Evolutionary conservation across 2,113 vertebrate species (phyloP), one percentile per base, ranked within the genome.

Genomic region (Anser cygnoides): DNA sequence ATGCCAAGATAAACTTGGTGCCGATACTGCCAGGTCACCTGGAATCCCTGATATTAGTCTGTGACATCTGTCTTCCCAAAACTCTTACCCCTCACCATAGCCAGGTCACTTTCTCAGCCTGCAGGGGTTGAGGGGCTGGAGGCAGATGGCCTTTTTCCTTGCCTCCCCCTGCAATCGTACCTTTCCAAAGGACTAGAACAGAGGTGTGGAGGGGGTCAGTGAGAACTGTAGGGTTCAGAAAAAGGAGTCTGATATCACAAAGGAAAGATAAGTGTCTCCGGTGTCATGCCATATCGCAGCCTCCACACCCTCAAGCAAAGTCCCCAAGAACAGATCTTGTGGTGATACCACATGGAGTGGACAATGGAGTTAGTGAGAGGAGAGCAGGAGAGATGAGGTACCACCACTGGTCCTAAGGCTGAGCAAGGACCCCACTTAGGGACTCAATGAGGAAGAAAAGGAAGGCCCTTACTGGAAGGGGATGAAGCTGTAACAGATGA

Each of bases 271-370:
- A 10, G 11, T 5, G 19, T 23, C 57, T 65, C 52, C 49, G 57
- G 33, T 28, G 71, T 58, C 25, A 29, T 11, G 66, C 35, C 18
- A 16, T 8, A 41, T 11, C 3, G 4, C 29, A 41, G 31, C 57
- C 49, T 67, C 82, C 71, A n/a, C 31, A 63, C 5, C 9, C 28
- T 44, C 65, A 43, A 28, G 50, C 33, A 55, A 73, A 43, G 29
- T 44, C 29, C 18, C n/a, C 41, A 58, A 49, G 57, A 23, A 55
- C 65, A 90, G 61, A 59, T 11, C 13, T 10, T 0, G 0, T 46
- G 62, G 43, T 46, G 58, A 33, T 20, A 43, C 3, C 0, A 0
- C 80, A 18, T 7, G n/a, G 77, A 57, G 55, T 5, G 59, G 44
- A 37, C 37, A 74, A 17, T 6, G 43, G 50, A 66, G 50, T 4